A percentile compares a stretch with the other conserved stretches of the same genome.
These are phyloP conservation scores for Brachycybe producta DNA, from an alignment of 2,888 invertebrate genomes.

Conservation along the genomic window DNA sequence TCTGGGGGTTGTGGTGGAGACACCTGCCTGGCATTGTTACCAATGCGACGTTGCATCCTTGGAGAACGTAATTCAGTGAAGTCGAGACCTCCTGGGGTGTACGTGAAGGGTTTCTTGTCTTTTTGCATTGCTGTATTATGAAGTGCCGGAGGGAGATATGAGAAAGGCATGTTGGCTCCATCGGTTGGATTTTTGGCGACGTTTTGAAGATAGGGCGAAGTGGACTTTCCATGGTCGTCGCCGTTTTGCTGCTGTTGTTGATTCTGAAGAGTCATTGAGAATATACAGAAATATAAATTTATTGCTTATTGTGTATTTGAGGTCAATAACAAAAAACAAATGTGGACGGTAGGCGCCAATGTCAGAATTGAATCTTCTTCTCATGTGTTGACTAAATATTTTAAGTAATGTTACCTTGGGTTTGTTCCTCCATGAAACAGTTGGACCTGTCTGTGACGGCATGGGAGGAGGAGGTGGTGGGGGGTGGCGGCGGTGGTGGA, in stretches of 20 bases:
- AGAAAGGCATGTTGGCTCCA: conserved; percentile 2
- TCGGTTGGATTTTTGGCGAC: background rate
- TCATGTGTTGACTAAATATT: too few relatives aligned
- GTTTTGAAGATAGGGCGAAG: background rate
- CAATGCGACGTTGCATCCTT: conserved; percentile 46
- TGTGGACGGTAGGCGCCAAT: too few relatives aligned
- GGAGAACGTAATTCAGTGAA: conserved; percentile 80
- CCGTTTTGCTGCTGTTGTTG: conserved; percentile 10
- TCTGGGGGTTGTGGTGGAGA: conserved; percentile 26
- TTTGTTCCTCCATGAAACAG: conserved; percentile 16
- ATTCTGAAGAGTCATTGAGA: too few relatives aligned
- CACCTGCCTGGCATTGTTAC: conserved; percentile 18
- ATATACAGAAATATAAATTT: too few relatives aligned
- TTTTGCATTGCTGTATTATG: conserved; percentile 79
- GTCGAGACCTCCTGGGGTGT: conserved; percentile 84
- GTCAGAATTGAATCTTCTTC: too few relatives aligned
- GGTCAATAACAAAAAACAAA: too few relatives aligned
- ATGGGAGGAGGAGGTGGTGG: conserved; percentile 18
- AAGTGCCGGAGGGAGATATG: conserved; percentile 49
- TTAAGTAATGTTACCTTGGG: conserved; percentile 13
- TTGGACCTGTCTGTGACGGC: conserved; percentile 11
- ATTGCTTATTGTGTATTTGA: too few relatives aligned
- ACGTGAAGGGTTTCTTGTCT: conserved; percentile 93
- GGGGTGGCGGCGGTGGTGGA: conserved; percentile 14
- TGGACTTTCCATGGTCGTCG: background rate